Base-by-base conservation (phyloP, 1,140 invertebrate species). In the Cheumatopsyche charites region DNA sequence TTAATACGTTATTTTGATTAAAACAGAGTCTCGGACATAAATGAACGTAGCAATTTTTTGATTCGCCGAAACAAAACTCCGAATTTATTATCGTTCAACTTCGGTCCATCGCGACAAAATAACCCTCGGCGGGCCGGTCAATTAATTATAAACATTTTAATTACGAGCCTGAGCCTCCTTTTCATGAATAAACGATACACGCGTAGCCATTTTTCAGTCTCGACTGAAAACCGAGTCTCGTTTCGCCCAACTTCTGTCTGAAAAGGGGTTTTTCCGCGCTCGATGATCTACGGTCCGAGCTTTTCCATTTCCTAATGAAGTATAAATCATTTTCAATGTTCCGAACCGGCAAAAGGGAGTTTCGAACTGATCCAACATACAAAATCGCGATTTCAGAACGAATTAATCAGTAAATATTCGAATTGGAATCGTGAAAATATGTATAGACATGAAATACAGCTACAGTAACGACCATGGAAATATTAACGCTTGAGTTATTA, bases 231-330 rank as follows among this genome's bases (percentile, higher is more conserved):
- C 43, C 43, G 11, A 47, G 12, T 3, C 43, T 47, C 43, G 43
- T n/a, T 15, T 47, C 11, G 11, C 11, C 4, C 15, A 47, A 47
- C 43, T 4, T n/a, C 19, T 19, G 43, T 58, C 21, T 19, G 29
- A 36, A 36, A 36, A 36, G 29, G 29, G 47, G 55, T 58, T 58
- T 58, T 47, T 47, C 23, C 23, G 63, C 63, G 29, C 29, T 36
- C 29, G 29, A 66, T 66, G 63, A 66, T 66, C 63, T 66, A 66
- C 23, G 42, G 63, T 15, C 43, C n/a, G 42, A 66, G 63, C 63
- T 26, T 66, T 66, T 66, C 63, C 63, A 66, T 66, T 66, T 66
- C 43, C 41, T 66, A 66, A 66, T 66, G 63, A 66, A 66, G 43
- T 47, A 66, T 66, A 66, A 66, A 66, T 66, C 63, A 66, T 66